Base-by-base conservation (phyloP, 2,797 vertebrate species). In the Diplodus puntazzo region DNA sequence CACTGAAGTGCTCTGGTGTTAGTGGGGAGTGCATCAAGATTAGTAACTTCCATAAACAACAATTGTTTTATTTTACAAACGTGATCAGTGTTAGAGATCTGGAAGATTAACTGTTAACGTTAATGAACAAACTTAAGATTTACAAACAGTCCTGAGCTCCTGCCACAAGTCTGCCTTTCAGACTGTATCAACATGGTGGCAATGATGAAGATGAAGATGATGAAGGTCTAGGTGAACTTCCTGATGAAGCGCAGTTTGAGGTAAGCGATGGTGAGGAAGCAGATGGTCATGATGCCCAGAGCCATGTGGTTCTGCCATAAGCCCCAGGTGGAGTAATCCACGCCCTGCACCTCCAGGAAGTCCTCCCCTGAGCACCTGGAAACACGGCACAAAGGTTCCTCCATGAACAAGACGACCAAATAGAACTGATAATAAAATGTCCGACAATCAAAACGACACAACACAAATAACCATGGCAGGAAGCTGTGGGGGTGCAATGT, bases 221-320 rank as follows among this genome's bases (percentile, higher is more conserved):
- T 9, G 64, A 30, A 8, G 25, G 52, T 83, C 93, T 92, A 98
- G 48, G 97, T 96, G 85, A 96, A 97, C 82, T 99, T 99, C 91
- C 92, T 97, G 91, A 98, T 97, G 76, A 97, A 96, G 59, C 77
- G 77, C 72, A 99, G 88, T 80, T 97, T 98, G 73, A 98, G 60
- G 88, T 97, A 98, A 0, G 97, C 90, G 3, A 98, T 97, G n/a
- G 7, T 11, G 8, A 99, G 95, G 92, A 98, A 97, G 74, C 95
- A 90, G 9, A 94, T 0, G 0, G 74, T 96, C 97, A 98, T 97
- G 89, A 94, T 81, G 27, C 49, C 71, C 46, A 99, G 83, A 12
- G 96, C 97, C 50, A 98, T 0, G 3, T 97, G 95, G 73, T 98
- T 99, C 95, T 93, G 94, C 97, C 97, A 99, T 13, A 98, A 79